Percentiles rank a stretch among this genome's conserved stretches.
phyloP scores from a whole-genome alignment of 2,888 invertebrate species.

The Tribolium freemani region DNA sequence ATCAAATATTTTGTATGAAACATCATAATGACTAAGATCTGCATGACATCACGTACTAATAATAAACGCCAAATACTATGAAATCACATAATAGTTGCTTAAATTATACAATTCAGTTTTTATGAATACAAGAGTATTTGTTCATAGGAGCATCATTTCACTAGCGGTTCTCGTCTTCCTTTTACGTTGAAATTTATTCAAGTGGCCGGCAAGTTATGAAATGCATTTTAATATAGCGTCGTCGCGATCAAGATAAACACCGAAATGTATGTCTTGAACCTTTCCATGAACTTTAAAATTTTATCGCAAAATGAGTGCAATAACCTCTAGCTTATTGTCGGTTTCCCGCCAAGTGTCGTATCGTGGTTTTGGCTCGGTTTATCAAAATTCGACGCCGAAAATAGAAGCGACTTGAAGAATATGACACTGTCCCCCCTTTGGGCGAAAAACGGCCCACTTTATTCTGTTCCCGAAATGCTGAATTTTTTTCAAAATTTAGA shows the following conservation, averaged over 20 bases:
- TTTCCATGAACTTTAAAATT: constrained; percentile 9
- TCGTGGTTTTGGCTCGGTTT: no score
- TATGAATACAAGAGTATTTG: not conserved
- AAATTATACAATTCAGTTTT: not conserved
- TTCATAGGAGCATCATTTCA: not conserved
- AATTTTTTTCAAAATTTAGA: no score
- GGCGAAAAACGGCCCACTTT: no score
- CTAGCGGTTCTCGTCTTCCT: constrained; percentile 2
- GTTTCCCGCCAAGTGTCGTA: not conserved
- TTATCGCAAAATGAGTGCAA: constrained; percentile 15
- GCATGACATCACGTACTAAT: constrained; percentile 8
- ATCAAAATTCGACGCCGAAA: no score
- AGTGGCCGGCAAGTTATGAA: constrained; percentile 3
- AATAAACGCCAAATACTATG: constrained; percentile 15
- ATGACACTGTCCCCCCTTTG: no score
- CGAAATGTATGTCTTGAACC: constrained; percentile 3
- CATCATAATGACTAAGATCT: not conserved
- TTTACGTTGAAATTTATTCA: constrained; percentile 27
- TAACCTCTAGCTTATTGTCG: constrained; percentile 7
- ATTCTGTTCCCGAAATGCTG: no score
- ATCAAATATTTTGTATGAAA: not conserved
- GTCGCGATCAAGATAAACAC: constrained; percentile 16
- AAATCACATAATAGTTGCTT: constrained; percentile 9
- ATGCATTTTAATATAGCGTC: constrained; percentile 19
- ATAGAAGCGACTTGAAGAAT: no score